phyloP scores from a whole-genome alignment of 2,888 invertebrate species.

The Drosophila planitibia region DNA sequence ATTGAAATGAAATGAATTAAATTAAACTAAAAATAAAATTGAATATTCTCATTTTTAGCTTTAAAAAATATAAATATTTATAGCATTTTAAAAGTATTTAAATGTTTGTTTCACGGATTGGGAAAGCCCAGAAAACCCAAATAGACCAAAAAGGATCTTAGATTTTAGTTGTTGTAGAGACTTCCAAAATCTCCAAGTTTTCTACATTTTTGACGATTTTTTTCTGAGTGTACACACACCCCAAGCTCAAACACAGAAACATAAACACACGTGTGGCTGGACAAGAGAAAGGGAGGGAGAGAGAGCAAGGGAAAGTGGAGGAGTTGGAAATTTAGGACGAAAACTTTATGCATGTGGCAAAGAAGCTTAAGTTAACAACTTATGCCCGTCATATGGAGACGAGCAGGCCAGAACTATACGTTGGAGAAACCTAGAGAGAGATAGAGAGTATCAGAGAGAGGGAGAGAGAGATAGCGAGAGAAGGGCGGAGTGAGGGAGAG shows the following conservation, averaged over 20 bases:
- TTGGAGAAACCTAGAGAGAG: not conserved
- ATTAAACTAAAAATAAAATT: too few relatives aligned
- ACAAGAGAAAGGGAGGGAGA: not conserved
- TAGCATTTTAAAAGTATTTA: not conserved
- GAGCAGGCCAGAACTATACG: not conserved
- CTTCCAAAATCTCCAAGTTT: not conserved
- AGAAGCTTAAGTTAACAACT: slow-evolving; percentile 80
- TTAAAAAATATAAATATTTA: not conserved
- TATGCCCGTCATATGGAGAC: slow-evolving; percentile 52
- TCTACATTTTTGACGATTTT: rapidly evolving
- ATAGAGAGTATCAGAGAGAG: not conserved
- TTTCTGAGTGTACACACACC: not conserved
- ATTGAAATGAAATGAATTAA: not conserved
- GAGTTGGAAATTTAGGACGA: not conserved
- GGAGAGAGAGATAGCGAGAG: not conserved
- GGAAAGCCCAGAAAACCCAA: not conserved
- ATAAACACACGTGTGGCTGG: not conserved
- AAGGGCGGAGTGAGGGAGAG: not conserved
- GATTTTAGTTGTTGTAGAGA: not conserved
- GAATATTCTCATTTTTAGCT: too few relatives aligned
- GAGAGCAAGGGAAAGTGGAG: not conserved
- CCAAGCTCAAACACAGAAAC: not conserved
- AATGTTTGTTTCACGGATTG: not conserved
- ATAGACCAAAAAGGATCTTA: not conserved
- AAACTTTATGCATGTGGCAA: slow-evolving; percentile 50